Evolutionary conservation across 2,797 vertebrate genomes (phyloP).

Genomic region (Balearica regulorum): DNA sequence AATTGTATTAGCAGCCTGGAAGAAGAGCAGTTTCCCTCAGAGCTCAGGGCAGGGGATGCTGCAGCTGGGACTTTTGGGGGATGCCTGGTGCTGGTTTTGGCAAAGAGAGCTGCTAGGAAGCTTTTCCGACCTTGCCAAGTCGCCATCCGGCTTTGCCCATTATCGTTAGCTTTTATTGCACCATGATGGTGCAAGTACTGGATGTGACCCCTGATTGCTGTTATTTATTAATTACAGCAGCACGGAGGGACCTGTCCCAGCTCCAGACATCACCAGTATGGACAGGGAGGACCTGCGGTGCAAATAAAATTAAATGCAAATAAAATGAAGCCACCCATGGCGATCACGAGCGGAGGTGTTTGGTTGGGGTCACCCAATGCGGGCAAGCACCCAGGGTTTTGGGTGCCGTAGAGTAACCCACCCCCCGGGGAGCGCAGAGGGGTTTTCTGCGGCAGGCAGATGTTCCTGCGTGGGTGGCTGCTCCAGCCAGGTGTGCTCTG

Average conservation of each 20-base stretch:
- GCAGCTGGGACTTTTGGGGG: background rate
- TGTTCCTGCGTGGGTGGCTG: background rate
- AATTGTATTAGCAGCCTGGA: background rate
- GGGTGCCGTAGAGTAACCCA: background rate
- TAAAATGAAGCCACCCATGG: background rate
- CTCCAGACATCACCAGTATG: rapidly evolving
- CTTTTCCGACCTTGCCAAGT: background rate
- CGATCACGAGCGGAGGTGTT: rapidly evolving
- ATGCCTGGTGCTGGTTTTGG: background rate
- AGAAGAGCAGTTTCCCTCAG: background rate
- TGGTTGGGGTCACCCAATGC: background rate
- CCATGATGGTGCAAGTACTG: background rate
- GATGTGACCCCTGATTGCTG: rapidly evolving
- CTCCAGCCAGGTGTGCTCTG: background rate
- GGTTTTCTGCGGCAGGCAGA: background rate
- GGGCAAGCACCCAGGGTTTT: background rate
- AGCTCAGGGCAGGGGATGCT: background rate
- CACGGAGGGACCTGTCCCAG: background rate
- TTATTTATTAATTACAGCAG: background rate
- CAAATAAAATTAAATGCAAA: background rate
- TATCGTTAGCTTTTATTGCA: background rate
- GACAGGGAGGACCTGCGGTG: background rate
- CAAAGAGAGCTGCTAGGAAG: background rate
- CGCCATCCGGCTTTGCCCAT: background rate
- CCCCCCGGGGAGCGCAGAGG: background rate